A percentile compares a stretch with the other conserved stretches of the same genome.
phyloP scores from a whole-genome alignment of 2,797 vertebrate species.

The Ibycter americanus region DNA sequence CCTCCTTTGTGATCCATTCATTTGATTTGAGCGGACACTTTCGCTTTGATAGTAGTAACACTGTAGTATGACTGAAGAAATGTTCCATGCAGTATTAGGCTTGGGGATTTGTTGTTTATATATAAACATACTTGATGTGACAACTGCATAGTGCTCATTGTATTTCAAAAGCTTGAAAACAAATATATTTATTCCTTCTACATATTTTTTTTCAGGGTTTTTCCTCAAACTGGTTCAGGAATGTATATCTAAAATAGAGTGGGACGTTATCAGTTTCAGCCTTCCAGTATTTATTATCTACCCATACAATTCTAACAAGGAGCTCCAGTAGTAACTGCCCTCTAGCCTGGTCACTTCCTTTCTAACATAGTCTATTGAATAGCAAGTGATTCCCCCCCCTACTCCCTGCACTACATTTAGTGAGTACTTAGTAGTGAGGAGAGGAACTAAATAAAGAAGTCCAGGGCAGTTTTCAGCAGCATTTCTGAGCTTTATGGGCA shows the following conservation, averaged over 20 bases:
- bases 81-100: not conserved
- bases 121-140: not conserved
- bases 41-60: not conserved
- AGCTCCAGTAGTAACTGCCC: not conserved
- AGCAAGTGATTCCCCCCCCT: not conserved
- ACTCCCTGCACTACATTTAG: not conserved
- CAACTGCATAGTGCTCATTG: not conserved
- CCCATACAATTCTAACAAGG: accelerated
- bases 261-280: not conserved
- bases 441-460: not conserved
- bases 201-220: not conserved
- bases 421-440: not conserved
- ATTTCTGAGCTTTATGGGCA: not conserved
- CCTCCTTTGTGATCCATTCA: not conserved
- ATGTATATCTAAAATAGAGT: not conserved
- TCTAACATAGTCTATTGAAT: not conserved
- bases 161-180: not conserved
- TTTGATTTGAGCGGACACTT: not conserved
- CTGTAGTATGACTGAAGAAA: not conserved
- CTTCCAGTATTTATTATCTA: not conserved
- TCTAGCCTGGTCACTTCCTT: not conserved
- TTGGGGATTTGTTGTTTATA: not conserved
- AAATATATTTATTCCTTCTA: not conserved
- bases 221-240: not conserved
- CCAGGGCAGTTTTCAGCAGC: not conserved